phyloP scores from a whole-genome alignment of 2,888 invertebrate species.

The Diadromus collaris region DNA sequence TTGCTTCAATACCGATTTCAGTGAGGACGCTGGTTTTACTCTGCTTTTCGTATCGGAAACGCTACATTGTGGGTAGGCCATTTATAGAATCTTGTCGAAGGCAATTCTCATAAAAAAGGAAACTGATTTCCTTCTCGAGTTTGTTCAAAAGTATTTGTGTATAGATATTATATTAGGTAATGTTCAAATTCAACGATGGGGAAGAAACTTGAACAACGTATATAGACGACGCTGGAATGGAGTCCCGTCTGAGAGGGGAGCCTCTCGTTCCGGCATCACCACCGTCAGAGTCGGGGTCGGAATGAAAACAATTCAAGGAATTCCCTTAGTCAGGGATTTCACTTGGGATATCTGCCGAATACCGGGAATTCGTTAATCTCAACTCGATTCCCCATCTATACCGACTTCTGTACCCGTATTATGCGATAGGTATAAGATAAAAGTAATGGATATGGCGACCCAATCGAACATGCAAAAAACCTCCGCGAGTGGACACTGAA shows the following conservation, averaged over 20 bases:
- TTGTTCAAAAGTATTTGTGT: background rate
- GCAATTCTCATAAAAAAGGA: background rate
- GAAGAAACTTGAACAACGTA: background rate
- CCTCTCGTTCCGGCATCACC: conserved; percentile 47
- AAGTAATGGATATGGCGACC: background rate
- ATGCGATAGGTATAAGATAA: background rate
- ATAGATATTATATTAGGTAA: background rate
- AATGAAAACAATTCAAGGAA: conserved; percentile 62
- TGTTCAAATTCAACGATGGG: background rate
- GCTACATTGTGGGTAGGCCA: no score
- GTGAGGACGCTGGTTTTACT: no score
- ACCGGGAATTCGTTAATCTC: conserved; percentile 62
- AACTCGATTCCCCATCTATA: conserved; percentile 46
- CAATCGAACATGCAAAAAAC: background rate
- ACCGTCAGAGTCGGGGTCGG: conserved; percentile 53
- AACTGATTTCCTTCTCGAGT: background rate
- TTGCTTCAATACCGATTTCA: no score
- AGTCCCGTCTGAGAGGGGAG: conserved; percentile 17
- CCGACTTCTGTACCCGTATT: background rate
- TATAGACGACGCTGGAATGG: conserved; percentile 27
- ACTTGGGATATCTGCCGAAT: conserved; percentile 55
- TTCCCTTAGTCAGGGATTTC: conserved; percentile 63
- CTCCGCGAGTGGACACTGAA: background rate
- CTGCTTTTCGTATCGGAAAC: no score
- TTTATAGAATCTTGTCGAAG: background rate